Evolutionary conservation across 2,797 vertebrate species (phyloP).

Genomic region (Knipowitschia caucasica): DNA sequence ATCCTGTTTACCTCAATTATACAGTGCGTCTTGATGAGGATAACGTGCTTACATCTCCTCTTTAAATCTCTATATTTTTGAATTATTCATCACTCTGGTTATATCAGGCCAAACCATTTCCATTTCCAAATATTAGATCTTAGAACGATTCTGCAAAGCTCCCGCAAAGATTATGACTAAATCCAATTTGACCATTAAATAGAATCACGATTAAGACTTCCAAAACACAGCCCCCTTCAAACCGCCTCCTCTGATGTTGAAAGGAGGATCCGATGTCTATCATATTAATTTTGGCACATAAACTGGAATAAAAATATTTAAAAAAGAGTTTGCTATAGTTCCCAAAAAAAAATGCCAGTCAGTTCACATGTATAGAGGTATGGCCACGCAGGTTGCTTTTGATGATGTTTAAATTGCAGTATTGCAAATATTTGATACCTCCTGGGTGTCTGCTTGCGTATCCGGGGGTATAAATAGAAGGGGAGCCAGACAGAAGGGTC

Average conservation of each 20-base stretch:
- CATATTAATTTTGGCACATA: slow-evolving; percentile 28
- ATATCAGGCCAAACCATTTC: slow-evolving; percentile 26
- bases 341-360: slow-evolving; percentile 47
- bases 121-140: slow-evolving; percentile 48
- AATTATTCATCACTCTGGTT: slow-evolving; percentile 17
- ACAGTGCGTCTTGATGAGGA: slow-evolving; percentile 19
- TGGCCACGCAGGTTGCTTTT: slow-evolving; percentile 69
- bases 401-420: slow-evolving; percentile 70
- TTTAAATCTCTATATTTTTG: slow-evolving; percentile 33
- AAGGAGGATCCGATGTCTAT: slow-evolving; percentile 27
- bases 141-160: slow-evolving; percentile 52
- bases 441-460: slow-evolving; percentile 74
- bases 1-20: not conserved
- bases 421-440: slow-evolving; percentile 76
- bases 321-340: slow-evolving; percentile 35
- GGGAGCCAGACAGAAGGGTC: slow-evolving; percentile 69
- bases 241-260: slow-evolving; percentile 31
- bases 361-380: slow-evolving; percentile 52
- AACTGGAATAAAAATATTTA: slow-evolving; percentile 17
- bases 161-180: slow-evolving; percentile 54
- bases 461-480: slow-evolving; percentile 79
- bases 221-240: slow-evolving; percentile 52
- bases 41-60: slow-evolving; percentile 17
- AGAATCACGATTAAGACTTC: slow-evolving; percentile 59
- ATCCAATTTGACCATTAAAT: slow-evolving; percentile 62